phyloP scores from a whole-genome alignment of 1,140 invertebrate genomes.

The Ephestia elutella region DNA sequence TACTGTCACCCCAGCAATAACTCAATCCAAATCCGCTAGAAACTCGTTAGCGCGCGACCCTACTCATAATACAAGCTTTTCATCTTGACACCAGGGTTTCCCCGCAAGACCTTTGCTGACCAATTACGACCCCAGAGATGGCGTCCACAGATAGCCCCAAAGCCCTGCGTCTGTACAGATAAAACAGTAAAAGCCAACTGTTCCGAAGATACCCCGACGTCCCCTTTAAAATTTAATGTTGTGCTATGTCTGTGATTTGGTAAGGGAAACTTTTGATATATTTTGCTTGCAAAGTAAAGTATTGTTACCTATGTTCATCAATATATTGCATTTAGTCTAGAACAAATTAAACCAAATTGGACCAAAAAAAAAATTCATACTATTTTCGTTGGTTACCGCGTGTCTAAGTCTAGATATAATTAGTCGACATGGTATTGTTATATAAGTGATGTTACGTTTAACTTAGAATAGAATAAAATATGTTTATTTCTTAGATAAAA shows the following conservation, averaged over 20 bases:
- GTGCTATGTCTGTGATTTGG: not conserved
- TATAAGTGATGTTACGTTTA: no score
- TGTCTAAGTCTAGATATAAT: no score
- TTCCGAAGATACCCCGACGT: conserved; percentile 17
- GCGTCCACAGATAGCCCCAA: conserved; percentile 53
- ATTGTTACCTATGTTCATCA: not conserved
- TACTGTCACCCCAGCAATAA: conserved; percentile 7
- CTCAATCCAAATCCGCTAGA: conserved; percentile 23
- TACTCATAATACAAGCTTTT: conserved; percentile 51
- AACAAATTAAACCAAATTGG: no score
- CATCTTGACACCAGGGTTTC: conserved; percentile 43
- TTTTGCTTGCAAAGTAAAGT: not conserved
- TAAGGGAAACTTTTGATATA: not conserved
- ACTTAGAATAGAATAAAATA: no score
- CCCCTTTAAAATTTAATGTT: conserved; percentile 10
- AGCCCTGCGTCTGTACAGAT: conserved; percentile 56
- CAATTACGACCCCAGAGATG: conserved; percentile 52
- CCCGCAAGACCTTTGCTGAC: conserved; percentile 40
- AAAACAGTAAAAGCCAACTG: conserved; percentile 60
- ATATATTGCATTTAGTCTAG: not conserved
- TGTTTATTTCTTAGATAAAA: no score
- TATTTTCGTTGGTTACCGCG: no score
- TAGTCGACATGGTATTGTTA: no score
- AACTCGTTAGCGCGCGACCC: conserved; percentile 51
- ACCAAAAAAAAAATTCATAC: no score